phyloP scores from a whole-genome alignment of 2,888 invertebrate genomes.

The Bibio marci region DNA sequence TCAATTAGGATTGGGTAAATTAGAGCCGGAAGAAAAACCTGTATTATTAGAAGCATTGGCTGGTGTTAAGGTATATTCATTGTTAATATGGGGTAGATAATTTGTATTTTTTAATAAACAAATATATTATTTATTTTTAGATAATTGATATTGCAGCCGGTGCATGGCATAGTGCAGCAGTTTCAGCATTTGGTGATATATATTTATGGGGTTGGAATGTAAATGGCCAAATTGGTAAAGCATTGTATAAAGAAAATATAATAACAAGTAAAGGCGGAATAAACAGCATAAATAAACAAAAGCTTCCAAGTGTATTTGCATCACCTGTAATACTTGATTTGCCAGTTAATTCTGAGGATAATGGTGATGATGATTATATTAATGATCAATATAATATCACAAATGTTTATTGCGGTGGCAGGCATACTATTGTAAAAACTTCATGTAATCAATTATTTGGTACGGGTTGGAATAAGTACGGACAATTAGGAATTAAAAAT shows the following conservation, averaged over 20 bases:
- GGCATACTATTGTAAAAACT: conserved; percentile 54
- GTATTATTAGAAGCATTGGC: conserved; percentile 51
- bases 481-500: conserved; percentile 43
- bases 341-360: conserved; percentile 17
- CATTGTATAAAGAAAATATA: conserved; percentile 20
- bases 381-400: conserved; percentile 23
- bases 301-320: conserved; percentile 20
- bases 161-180: conserved; percentile 73
- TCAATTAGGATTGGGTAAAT: conserved; percentile 66
- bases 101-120: too few species aligned
- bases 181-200: conserved; percentile 64
- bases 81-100: too few species aligned
- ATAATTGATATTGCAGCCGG: conserved; percentile 56
- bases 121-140: conserved; percentile 12
- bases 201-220: conserved; percentile 90
- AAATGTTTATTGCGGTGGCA: conserved; percentile 53
- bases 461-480: conserved; percentile 67
- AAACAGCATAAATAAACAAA: conserved; percentile 11
- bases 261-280: conserved; percentile 2
- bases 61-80: conserved; percentile 39
- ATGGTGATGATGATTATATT: conserved; percentile 6
- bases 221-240: conserved; percentile 65
- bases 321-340: conserved; percentile 23
- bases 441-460: conserved; percentile 53
- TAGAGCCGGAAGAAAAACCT: conserved; percentile 45